These are phyloP conservation scores for Drusus annulatus DNA, from an alignment of 1,140 invertebrate genomes.

Conservation along the genomic window DNA sequence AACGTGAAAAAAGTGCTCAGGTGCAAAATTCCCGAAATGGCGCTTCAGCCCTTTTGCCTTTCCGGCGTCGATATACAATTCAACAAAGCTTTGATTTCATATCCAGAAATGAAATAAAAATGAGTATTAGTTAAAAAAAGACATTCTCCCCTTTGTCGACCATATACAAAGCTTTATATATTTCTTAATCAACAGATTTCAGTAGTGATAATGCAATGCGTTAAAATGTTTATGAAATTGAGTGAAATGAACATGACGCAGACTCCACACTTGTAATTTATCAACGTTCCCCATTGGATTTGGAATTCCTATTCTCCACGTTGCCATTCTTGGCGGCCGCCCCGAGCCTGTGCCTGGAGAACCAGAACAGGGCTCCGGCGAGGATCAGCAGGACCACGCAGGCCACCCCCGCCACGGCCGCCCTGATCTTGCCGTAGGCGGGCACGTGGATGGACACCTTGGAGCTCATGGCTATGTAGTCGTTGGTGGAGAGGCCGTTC, in stretches of 20 bases:
- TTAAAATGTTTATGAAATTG: background rate
- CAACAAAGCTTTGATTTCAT: too few species aligned
- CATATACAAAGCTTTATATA: too few species aligned
- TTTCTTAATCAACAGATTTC: too few species aligned
- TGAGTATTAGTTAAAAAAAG: too few species aligned
- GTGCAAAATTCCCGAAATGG: too few species aligned
- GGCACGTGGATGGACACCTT: conserved; percentile 74
- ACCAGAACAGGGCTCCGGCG: conserved; percentile 74
- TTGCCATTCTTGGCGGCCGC: background rate
- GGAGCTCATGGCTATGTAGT: conserved; percentile 72
- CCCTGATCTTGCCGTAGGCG: conserved; percentile 74
- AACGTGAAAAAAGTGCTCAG: too few species aligned
- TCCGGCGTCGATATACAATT: too few species aligned
- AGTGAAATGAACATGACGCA: background rate
- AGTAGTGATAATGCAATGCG: too few species aligned
- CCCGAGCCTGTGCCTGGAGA: conserved; percentile 64
- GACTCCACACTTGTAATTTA: background rate
- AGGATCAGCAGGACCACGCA: conserved; percentile 72
- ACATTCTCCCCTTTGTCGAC: too few species aligned
- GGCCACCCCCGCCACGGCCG: conserved; percentile 76
- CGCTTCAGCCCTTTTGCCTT: too few species aligned
- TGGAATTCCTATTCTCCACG: conserved; percentile 5
- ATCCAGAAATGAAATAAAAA: too few species aligned
- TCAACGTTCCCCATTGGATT: conserved; percentile 17
- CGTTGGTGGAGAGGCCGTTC: conserved; percentile 72